Conservation (phyloP, 2,888 invertebrate genomes). For the Mechanitis messenoides region DNA sequence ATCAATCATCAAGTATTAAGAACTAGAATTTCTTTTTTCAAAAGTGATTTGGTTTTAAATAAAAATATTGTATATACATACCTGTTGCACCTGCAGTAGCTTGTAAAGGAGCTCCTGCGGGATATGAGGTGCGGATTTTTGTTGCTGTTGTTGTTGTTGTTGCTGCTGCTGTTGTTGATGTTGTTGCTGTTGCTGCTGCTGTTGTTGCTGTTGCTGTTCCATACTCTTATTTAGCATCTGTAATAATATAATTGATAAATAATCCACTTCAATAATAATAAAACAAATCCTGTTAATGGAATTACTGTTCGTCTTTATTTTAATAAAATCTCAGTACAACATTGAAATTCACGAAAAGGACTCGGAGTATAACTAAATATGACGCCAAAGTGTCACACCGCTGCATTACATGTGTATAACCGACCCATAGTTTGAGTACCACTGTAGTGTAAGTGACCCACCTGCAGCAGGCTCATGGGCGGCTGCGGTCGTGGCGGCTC, state of each 20-base stretch:
- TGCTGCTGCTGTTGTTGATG: constrained; percentile 60
- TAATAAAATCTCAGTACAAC: too few species aligned
- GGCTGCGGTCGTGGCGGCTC: constrained; percentile 56
- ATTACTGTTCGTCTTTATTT: too few species aligned
- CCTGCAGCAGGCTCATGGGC: constrained; percentile 79
- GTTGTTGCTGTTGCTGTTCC: constrained; percentile 54
- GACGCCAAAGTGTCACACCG: too few species aligned
- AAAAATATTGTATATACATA: constrained; percentile 27
- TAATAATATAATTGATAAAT: constrained; percentile 30
- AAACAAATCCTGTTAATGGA: too few species aligned
- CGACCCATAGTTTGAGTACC: too few species aligned
- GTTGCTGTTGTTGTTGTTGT: constrained; percentile 61
- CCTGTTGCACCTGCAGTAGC: constrained; percentile 74
- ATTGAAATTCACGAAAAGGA: too few species aligned
- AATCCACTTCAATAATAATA: too few species aligned
- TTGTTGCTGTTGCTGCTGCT: constrained; percentile 48
- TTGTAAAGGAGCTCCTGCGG: constrained; percentile 78
- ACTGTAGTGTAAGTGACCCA: constrained; percentile 23
- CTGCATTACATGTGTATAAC: too few species aligned
- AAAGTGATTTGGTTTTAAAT: background rate
- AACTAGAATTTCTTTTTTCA: too few species aligned
- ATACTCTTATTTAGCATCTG: constrained; percentile 79
- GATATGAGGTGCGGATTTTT: constrained; percentile 79
- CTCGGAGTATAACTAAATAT: too few species aligned
- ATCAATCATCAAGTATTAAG: background rate